Evolutionary conservation across 2,797 vertebrate species (phyloP), one percentile per base, ranked within the genome.

Genomic region (Masticophis lateralis): DNA sequence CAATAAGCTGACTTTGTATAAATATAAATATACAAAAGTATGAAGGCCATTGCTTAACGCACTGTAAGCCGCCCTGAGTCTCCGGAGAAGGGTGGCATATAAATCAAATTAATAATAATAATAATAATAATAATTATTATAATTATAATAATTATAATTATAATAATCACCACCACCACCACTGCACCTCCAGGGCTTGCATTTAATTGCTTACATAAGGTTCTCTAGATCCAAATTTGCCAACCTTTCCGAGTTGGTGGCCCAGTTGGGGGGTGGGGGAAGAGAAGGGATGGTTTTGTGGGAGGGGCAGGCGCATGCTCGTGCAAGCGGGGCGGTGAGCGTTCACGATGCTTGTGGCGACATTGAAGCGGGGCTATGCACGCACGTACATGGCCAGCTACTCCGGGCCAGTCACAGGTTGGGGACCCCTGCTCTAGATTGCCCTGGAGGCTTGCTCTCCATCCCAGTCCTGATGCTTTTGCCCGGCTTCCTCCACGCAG

Each of bases 401-500:
- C 27, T 63, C 3, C 11, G 1, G 27, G 27, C 3, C 61, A 63
- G 61, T 2, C 61, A 27, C 57, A 28, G 60, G 60, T 27, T 28
- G 25, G 60, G 27, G 10, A 28, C 10, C 61, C 27, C 11, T 12
- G 61, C 37, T 83, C 37, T 25, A 83, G 9, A 83, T 12, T 5
- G 74, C 9, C 20, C 9, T 12, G 32, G 69, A 22, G 37, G 8
- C 16, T 4, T 43, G 74, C 37, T 0, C 74, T 22, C 32, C 4
- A 25, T 12, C 79, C 4, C 32, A 56, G 5, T 12, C 37, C 14
- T 69, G 28, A n/a, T 6, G 0, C 18, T 66, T 66, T 89, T 89
- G 93, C 16, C 91, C 18, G 94, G 25, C 55, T 95, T 88, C 91
- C 47, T 63, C 16, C 14, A 1, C 87, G 28, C 94, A 99, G 99